Conservation (phyloP, 2,113 vertebrate species). For the Chamaetylas fuelleborni region DNA sequence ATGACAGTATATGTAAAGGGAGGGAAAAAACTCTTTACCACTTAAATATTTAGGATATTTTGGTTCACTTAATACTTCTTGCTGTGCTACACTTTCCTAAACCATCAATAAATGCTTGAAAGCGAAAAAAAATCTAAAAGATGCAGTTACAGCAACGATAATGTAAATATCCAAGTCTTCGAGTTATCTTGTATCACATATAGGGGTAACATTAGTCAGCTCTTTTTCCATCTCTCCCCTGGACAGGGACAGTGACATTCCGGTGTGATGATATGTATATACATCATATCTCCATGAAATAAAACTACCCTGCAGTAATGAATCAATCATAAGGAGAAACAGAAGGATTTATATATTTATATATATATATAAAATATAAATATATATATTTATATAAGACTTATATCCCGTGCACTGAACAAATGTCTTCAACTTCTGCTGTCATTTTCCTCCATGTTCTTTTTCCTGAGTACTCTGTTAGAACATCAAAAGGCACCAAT, state of each 20-base stretch:
- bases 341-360: too few relatives aligned
- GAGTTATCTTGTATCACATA: background rate
- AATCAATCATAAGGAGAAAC: background rate
- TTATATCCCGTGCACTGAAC: background rate
- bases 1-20: background rate
- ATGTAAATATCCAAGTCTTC: background rate
- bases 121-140: background rate
- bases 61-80: background rate
- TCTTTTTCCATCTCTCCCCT: background rate
- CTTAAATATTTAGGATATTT: background rate
- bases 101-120: background rate
- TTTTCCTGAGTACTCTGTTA: background rate
- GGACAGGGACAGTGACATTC: background rate
- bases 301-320: background rate
- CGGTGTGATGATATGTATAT: background rate
- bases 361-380: too few relatives aligned
- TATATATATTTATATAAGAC: too few relatives aligned
- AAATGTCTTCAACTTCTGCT: background rate
- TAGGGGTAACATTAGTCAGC: background rate
- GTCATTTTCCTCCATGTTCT: background rate
- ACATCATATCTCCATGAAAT: background rate
- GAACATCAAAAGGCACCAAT: background rate
- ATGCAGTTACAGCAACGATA: background rate
- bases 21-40: background rate
- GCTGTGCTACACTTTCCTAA: background rate